Conservation (phyloP, 92 coral and sea anemone genomes). For the Heteractis magnifica region DNA sequence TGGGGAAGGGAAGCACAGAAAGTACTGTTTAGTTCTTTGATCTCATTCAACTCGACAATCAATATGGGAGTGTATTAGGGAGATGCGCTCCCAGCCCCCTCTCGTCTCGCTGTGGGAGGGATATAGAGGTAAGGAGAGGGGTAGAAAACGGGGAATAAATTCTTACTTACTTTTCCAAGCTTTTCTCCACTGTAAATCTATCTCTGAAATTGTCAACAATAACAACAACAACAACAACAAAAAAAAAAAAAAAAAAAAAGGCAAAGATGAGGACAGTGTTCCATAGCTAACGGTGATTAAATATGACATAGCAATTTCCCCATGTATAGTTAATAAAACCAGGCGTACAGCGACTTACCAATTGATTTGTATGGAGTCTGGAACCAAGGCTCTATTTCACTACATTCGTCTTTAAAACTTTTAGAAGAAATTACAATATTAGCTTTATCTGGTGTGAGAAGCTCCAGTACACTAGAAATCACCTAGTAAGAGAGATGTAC, state of each 20-base stretch:
- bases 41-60: too few species aligned
- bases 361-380: slow-evolving; percentile 65
- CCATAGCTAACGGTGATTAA: not conserved
- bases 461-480: slow-evolving; percentile 61
- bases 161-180: slow-evolving; percentile 66
- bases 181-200: slow-evolving; percentile 61
- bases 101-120: too few species aligned
- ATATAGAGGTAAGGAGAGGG: not conserved
- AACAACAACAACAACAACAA: too few species aligned
- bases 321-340: not conserved
- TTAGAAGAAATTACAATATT: slow-evolving; percentile 78
- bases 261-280: not conserved
- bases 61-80: too few species aligned
- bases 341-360: slow-evolving; percentile 44
- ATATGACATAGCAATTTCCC: not conserved
- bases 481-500: slow-evolving; percentile 43
- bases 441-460: slow-evolving; percentile 71
- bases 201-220: slow-evolving; percentile 37
- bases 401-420: slow-evolving; percentile 71
- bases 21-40: too few species aligned
- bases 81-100: not conserved
- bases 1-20: too few species aligned
- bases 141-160: not conserved
- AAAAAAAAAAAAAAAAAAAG: not conserved
- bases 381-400: slow-evolving; percentile 79